These are phyloP conservation scores for Epinotia bilunana DNA, from an alignment of 2,888 invertebrate genomes.

Conservation along the genomic window DNA sequence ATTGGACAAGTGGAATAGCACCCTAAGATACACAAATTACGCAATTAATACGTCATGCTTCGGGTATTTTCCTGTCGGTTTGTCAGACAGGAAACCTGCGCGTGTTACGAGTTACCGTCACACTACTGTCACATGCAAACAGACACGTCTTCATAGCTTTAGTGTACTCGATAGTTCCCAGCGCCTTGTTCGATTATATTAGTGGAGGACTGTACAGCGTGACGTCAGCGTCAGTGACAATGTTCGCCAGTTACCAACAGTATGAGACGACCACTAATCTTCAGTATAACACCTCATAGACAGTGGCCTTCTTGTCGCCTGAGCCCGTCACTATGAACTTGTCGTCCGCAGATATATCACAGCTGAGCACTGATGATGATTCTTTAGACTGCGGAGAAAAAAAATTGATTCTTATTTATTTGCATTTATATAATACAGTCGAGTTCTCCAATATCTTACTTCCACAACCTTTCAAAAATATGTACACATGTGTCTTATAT, in stretches of 20 bases:
- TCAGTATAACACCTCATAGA: slow-evolving; percentile 97
- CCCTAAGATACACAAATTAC: too few species aligned
- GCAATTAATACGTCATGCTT: neutral
- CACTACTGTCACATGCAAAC: too few species aligned
- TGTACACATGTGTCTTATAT: too few species aligned
- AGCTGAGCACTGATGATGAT: slow-evolving; percentile 98
- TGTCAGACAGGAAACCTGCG: neutral
- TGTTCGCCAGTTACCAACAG: slow-evolving; percentile 32
- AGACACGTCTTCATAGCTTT: too few species aligned
- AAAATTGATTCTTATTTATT: slow-evolving; percentile 27
- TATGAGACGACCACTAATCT: slow-evolving; percentile 47
- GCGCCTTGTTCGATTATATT: too few species aligned
- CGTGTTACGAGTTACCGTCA: neutral
- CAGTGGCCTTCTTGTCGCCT: slow-evolving; percentile 98
- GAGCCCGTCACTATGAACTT: slow-evolving; percentile 99
- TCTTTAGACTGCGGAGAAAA: slow-evolving; percentile 92
- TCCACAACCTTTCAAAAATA: too few species aligned
- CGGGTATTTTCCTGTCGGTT: neutral
- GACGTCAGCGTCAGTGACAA: neutral
- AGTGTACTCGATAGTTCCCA: too few species aligned
- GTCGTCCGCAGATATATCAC: slow-evolving; percentile 99
- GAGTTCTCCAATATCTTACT: too few species aligned
- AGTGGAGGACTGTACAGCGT: too few species aligned
- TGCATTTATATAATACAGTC: too few species aligned
- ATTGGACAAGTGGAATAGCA: too few species aligned